Conservation (phyloP, 2,888 invertebrate species). For the Drosophila vallismaia region DNA sequence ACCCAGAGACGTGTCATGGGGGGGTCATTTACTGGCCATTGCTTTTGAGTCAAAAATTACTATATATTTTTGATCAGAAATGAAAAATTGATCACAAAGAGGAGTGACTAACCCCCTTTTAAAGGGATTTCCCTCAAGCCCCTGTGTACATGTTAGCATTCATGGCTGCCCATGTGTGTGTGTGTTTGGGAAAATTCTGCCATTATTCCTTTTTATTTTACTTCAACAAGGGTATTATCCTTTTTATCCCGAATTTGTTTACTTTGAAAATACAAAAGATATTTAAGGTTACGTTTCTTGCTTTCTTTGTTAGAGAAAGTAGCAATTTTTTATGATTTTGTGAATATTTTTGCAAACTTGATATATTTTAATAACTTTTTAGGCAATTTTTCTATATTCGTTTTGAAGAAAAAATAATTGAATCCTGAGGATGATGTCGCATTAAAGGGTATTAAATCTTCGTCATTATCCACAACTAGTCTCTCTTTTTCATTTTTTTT, state of each 20-base stretch:
- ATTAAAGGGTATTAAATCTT: conserved; percentile 10
- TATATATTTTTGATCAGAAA: neutral
- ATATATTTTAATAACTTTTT: too few relatives aligned
- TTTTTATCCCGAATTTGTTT: neutral
- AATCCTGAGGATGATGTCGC: too few relatives aligned
- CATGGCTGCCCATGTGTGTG: conserved; percentile 38
- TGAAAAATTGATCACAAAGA: too few relatives aligned
- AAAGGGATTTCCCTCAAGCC: neutral
- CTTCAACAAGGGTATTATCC: conserved; percentile 9
- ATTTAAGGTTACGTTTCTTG: too few relatives aligned
- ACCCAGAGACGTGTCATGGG: neutral
- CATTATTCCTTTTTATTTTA: conserved; percentile 26
- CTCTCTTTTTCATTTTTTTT: conserved; percentile 8
- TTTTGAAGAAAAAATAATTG: too few relatives aligned
- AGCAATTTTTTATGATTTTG: too few relatives aligned
- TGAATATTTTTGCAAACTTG: too few relatives aligned
- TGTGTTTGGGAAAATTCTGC: conserved; percentile 14
- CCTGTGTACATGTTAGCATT: conserved; percentile 36
- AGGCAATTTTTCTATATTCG: too few relatives aligned
- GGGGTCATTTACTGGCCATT: neutral
- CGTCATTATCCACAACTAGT: neutral
- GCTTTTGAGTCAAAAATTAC: neutral
- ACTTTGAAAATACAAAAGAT: neutral
- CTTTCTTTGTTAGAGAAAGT: too few relatives aligned
- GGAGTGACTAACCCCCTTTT: neutral